Evolutionary conservation across 2,888 invertebrate genomes (phyloP).

Genomic region (Matsumyia berberina): DNA sequence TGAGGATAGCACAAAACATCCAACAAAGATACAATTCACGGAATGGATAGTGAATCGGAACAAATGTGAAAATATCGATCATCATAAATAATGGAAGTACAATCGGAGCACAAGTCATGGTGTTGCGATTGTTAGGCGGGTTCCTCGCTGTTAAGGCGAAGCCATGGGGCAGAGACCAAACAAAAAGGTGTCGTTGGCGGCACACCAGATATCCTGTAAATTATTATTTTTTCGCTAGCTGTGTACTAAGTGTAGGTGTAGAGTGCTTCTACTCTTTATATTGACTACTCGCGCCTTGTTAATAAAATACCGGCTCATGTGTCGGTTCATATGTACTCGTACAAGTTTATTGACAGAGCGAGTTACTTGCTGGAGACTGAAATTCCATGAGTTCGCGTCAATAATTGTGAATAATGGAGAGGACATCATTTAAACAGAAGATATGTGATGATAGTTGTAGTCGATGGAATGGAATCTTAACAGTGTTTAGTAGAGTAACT

Average conservation of each 20-base stretch:
- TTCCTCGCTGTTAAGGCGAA: conserved; percentile 11
- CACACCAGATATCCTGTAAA: conserved; percentile 68
- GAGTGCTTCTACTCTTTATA: neutral
- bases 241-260: conserved; percentile 3
- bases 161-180: neutral
- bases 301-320: neutral
- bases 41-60: conserved; percentile 71
- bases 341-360: neutral
- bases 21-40: conserved; percentile 50
- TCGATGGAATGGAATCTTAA: too few relatives aligned
- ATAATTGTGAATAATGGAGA: too few relatives aligned
- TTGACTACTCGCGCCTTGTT: neutral
- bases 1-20: conserved; percentile 27
- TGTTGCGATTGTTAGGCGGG: conserved; percentile 36
- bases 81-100: conserved; percentile 74
- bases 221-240: conserved; percentile 51
- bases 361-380: neutral
- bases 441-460: too few relatives aligned
- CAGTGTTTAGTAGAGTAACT: too few relatives aligned
- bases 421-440: too few relatives aligned
- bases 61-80: conserved; percentile 75
- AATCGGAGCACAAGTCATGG: conserved; percentile 60
- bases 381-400: too few relatives aligned
- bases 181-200: conserved; percentile 25
- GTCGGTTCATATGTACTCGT: neutral